These are phyloP conservation scores for Sakesphorus luctuosus DNA, from an alignment of 2,113 vertebrate genomes.

Conservation along the genomic window DNA sequence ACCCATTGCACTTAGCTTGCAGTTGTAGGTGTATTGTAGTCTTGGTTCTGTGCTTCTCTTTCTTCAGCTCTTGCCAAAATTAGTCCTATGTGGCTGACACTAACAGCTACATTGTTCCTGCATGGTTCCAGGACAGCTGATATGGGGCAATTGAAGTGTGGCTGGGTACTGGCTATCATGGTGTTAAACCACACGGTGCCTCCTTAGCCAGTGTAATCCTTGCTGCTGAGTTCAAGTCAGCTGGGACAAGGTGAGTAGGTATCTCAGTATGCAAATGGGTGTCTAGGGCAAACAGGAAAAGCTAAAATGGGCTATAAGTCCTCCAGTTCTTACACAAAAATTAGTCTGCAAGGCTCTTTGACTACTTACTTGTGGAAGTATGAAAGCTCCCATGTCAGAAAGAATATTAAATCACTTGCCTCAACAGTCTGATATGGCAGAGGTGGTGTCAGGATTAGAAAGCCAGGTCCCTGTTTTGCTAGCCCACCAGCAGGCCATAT, in stretches of 20 bases:
- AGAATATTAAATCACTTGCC: neutral
- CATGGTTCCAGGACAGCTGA: neutral
- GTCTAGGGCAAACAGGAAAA: neutral
- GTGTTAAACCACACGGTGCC: neutral
- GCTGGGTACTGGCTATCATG: neutral
- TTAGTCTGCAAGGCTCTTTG: neutral
- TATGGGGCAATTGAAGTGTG: accelerated
- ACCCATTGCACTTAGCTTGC: neutral
- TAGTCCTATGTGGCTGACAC: neutral
- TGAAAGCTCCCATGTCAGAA: neutral
- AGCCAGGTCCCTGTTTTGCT: accelerated
- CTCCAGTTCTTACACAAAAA: neutral
- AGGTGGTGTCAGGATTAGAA: neutral
- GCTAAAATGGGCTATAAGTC: neutral
- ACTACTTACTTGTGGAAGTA: neutral
- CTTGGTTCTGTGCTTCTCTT: neutral
- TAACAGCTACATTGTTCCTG: neutral
- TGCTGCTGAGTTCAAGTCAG: neutral
- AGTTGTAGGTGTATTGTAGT: neutral
- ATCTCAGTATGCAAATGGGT: neutral
- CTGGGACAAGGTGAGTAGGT: neutral
- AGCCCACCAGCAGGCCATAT: neutral
- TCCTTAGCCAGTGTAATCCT: neutral
- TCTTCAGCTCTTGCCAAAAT: neutral
- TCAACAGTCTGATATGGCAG: neutral